Conservation (phyloP, 2,888 invertebrate species). For the Rutpela maculata region DNA sequence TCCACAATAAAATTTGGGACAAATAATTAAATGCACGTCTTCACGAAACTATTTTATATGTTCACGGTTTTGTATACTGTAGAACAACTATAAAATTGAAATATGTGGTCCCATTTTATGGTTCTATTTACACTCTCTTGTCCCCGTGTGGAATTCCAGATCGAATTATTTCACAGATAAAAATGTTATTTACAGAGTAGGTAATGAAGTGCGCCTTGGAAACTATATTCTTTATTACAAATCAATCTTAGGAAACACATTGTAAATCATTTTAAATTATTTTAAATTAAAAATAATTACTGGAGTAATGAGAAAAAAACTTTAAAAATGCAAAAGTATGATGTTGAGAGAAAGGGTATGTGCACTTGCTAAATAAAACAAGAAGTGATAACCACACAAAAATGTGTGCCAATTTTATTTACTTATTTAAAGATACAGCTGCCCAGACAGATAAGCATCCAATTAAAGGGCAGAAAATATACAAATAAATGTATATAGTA, state of each 20-base stretch:
- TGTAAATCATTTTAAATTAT: no score
- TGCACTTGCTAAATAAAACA: no score
- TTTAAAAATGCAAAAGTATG: no score
- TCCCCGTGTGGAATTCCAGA: neutral
- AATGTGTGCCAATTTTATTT: no score
- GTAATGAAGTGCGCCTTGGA: neutral
- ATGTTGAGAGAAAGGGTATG: no score
- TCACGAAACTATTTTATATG: neutral
- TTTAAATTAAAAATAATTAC: no score
- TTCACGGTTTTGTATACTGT: neutral
- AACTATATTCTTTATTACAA: neutral
- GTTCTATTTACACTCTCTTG: neutral
- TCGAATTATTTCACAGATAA: neutral
- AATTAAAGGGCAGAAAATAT: no score
- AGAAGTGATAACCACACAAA: no score
- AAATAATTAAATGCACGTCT: neutral
- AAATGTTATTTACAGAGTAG: neutral
- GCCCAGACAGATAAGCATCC: no score
- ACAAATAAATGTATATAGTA: no score
- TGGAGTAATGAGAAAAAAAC: no score
- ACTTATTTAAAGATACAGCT: no score
- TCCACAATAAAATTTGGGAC: neutral
- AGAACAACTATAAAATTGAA: neutral
- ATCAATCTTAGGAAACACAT: neutral
- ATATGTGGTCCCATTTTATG: slow-evolving; percentile 2